A percentile compares a stretch with the other conserved stretches of the same genome.
phyloP scores from a whole-genome alignment of 2,113 vertebrate genomes.

The Microtus montanus region DNA sequence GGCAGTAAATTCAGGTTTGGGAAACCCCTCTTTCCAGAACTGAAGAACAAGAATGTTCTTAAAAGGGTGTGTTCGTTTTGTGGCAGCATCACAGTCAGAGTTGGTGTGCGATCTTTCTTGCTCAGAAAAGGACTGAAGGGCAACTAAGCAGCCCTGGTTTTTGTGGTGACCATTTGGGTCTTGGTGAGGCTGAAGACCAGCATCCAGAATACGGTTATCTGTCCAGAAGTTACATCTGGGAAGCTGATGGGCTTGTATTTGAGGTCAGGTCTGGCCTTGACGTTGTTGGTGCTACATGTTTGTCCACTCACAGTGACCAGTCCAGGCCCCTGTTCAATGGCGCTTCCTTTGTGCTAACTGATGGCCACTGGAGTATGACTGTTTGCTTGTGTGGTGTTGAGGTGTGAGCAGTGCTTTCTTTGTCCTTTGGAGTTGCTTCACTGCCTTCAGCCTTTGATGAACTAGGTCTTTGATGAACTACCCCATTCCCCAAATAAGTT shows the following conservation, averaged over 20 bases:
- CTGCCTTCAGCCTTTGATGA: not conserved
- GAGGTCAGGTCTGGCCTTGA: constrained; percentile 9
- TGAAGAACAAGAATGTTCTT: too few relatives aligned
- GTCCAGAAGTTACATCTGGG: not conserved
- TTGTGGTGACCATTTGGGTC: not conserved
- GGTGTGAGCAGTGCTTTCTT: not conserved
- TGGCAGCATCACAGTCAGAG: too few relatives aligned
- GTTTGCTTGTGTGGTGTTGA: not conserved
- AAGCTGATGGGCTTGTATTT: not conserved
- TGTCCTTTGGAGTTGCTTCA: not conserved
- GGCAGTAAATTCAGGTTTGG: too few relatives aligned
- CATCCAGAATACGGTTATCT: not conserved
- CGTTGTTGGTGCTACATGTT: not conserved
- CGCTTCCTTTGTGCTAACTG: constrained; percentile 28
- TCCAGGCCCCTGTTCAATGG: not conserved
- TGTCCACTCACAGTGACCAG: not conserved
- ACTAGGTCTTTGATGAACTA: too few relatives aligned
- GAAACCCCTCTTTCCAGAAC: too few relatives aligned
- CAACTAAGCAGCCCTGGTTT: not conserved
- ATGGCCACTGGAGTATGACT: not conserved
- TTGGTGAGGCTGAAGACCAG: not conserved
- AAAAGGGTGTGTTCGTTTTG: too few relatives aligned
- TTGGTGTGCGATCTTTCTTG: too few relatives aligned
- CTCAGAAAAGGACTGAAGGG: not conserved
- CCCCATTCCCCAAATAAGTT: not conserved